Evolutionary conservation across 2,888 invertebrate species (phyloP), one percentile per base, ranked within the genome.

Genomic region (Synanthedon vespiformis): DNA sequence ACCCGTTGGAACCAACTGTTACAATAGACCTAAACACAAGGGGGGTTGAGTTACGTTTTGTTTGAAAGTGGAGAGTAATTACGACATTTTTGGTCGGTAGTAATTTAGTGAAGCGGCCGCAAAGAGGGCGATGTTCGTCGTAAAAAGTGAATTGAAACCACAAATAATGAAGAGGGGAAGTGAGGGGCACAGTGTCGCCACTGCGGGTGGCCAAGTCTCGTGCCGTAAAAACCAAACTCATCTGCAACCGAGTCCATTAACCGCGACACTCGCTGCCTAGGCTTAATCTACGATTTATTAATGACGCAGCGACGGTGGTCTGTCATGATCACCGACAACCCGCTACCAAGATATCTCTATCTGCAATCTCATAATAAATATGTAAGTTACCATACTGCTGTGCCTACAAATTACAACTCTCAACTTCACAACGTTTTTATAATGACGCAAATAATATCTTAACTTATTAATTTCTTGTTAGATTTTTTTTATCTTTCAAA

Each of bases 131-230:
- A 78, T 62, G 72, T 64, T 76, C 60, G 56, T 65, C 71, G 79
- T 84, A 87, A 86, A 87, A 86, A 86, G 80, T 68, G 78, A 83
- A 87, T 86, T 85, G 83, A 85, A 86, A 84, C 84, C 85, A 76
- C 87, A 80, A 84, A 84, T 83, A 80, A 84, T 77, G 78, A 80
- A 77, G 70, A 73, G 77, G 77, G 70, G 62, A 66, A 47, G 55
- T 48, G 34, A 34, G 34, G 34, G 34, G 64, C 65, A 53, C 65
- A 64, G 71, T 77, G 75, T 77, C 74, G 74, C 70, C 80, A 64
- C 77, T 64, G 83, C 84, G 87, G 85, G 85, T 84, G 87, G 86
- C 68, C 84, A 68, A 58, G 62, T 65, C 84, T 86, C 84, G 84
- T 85, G 84, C 83, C 80, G 80, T 82, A 84, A 85, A 84, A 86